Evolutionary conservation across 2,888 invertebrate genomes (phyloP), one percentile per base, ranked within the genome.

Genomic region (Dynastes grantii): DNA sequence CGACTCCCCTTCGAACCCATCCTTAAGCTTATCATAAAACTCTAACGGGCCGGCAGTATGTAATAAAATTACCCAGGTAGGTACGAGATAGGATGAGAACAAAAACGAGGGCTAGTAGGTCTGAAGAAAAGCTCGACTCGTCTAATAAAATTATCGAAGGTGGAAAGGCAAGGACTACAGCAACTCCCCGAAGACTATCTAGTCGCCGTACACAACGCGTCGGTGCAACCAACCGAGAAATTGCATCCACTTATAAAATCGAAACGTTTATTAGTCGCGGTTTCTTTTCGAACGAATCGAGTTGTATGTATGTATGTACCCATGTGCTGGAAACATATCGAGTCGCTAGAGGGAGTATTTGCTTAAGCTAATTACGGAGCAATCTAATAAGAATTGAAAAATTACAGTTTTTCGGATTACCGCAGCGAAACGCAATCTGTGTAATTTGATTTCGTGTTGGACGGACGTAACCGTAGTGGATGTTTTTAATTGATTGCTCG

Each of bases 1-100:
- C 45, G 45, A 9, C 11, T 9, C 5, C 64, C 5, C 37, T 11
- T 29, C n/a, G n/a, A 64, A 64, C 11, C 5, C 29, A 2, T 64
- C 37, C 29, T 64, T 37, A 64, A 64, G n/a, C 64, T 64, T 64
- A 29, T 29, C 45, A 45, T 11, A 64, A 64, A 64, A 55, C 16
- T 64, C 13, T 13, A 64, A 64, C n/a, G 11, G 29, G 4, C 37
- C 64, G n/a, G 13, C 3, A 27, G 6, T 37, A 55, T 9, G n/a
- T 32, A 64, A 64, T n/a, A 29, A 32, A 64, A 13, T 64, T 64
- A 64, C 32, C 5, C 37, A 22, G 32, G 4, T 0, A 2, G 64
- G 22, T 37, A 45, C 11, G 11, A 64, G 37, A 5, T 22, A 16
- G 8, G 1, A 53, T 9, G 51, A 51, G n/a, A 6, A 16, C 5